Percentiles rank a stretch among this genome's conserved stretches.
These are phyloP conservation scores for Nomada fabriciana DNA, from an alignment of 2,888 invertebrate species.

Conservation along the genomic window DNA sequence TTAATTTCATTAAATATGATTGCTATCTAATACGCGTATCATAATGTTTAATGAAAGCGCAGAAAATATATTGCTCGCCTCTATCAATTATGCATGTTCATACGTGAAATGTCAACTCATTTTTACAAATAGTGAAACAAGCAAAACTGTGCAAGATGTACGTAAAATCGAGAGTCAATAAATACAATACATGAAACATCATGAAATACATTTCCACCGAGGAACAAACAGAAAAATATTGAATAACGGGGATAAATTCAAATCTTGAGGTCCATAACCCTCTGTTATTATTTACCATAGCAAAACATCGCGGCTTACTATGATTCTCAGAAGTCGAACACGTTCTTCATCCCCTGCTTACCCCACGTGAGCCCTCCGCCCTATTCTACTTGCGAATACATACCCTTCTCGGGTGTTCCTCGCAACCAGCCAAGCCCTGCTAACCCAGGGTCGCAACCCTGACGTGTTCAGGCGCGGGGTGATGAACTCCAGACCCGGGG, in stretches of 20 bases:
- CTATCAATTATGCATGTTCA: too few species aligned
- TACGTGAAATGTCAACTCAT: too few species aligned
- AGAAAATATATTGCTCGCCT: too few species aligned
- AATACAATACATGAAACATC: too few species aligned
- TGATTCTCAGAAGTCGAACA: conserved; percentile 20
- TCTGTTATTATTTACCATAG: conserved; percentile 19
- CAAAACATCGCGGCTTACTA: not conserved
- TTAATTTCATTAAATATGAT: too few species aligned
- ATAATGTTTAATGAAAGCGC: too few species aligned
- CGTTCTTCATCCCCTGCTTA: conserved; percentile 23
- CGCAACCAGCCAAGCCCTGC: conserved; percentile 45
- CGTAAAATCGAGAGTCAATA: too few species aligned
- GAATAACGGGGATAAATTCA: not conserved
- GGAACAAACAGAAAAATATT: not conserved
- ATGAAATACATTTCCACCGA: not conserved
- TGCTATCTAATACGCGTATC: too few species aligned
- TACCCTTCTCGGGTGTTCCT: conserved; percentile 39
- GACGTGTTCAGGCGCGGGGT: conserved; percentile 60
- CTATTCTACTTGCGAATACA: conserved; percentile 7
- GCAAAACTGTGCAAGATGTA: too few species aligned
- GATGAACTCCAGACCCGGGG: conserved; percentile 68
- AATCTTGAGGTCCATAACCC: not conserved
- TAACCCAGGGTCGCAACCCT: conserved; percentile 71
- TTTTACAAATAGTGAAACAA: too few species aligned
- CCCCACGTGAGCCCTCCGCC: not conserved